Base-by-base conservation (phyloP, 2,888 invertebrate species). In the Allolobophora icterica region DNA sequence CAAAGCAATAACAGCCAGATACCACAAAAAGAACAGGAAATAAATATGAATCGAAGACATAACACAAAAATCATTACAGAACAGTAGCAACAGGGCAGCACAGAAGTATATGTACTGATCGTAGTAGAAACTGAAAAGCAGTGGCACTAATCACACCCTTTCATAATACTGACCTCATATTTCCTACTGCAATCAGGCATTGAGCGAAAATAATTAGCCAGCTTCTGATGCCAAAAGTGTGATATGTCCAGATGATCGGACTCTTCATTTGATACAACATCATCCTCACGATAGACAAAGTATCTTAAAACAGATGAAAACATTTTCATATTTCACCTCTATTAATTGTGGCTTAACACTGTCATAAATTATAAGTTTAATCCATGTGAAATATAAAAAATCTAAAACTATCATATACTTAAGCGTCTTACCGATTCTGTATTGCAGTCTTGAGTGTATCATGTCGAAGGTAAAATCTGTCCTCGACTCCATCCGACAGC, bases 141-240 rank as follows among this genome's bases (percentile, higher is more conserved):
- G 52, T 52, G 52, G n/a, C n/a, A 71, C n/a, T n/a, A 71, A 71
- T 71, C 71, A 71, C 71, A 52, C 52, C 24, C 24, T 6, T 52
- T 52, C 52, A 52, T 52, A 71, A 11, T 6, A 52, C 92, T 87
- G 91, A 94, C 94, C 94, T 95, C 95, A 19, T 94, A 94, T 92
- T 94, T 93, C 91, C 94, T 93, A 40, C 94, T 94, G 33, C 94
- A 91, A 92, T 94, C 94, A 33, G 93, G 92, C 34, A 93, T 92
- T 90, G 93, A 92, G 90, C 93, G 93, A 92, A 95, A 95, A 91
- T 93, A 94, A 91, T 94, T 94, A 13, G 94, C 95, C 38, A 95
- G 93, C 92, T 94, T 94, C 92, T 93, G 94, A 92, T 95, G 95
- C 95, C 95, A 95, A 84, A 92, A 92, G 21, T 89, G 38, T 71